Evolutionary conservation across 2,888 invertebrate species (phyloP).

Genomic region (Agrotis ipsilon): DNA sequence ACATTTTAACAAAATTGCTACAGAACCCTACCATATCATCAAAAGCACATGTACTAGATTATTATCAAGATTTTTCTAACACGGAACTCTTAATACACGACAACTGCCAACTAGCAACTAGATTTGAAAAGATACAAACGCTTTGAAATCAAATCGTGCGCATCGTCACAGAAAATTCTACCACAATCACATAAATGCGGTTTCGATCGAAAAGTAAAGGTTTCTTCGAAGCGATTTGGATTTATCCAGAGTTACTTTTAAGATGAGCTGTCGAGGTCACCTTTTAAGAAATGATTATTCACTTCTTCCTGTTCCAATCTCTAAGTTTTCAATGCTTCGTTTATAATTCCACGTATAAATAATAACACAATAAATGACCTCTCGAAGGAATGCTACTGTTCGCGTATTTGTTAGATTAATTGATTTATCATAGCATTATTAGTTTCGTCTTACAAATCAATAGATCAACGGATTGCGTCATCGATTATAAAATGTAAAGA

Average conservation of each 20-base stretch:
- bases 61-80: slow-evolving; percentile 5
- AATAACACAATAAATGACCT: slow-evolving; percentile 84
- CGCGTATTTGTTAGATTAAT: slow-evolving; percentile 75
- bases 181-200: slow-evolving; percentile 32
- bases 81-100: slow-evolving; percentile 41
- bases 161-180: slow-evolving; percentile 29
- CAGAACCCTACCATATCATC: slow-evolving; percentile 11
- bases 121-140: slow-evolving; percentile 20
- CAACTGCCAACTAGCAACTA: slow-evolving; percentile 10
- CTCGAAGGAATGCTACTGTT: slow-evolving; percentile 72
- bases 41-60: neutral
- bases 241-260: slow-evolving; percentile 63
- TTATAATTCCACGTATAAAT: slow-evolving; percentile 72
- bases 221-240: slow-evolving; percentile 68
- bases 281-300: slow-evolving; percentile 67
- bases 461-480: slow-evolving; percentile 55
- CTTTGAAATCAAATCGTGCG: slow-evolving; percentile 55
- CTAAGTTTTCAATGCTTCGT: slow-evolving; percentile 73
- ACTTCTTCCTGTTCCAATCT: slow-evolving; percentile 66
- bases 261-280: slow-evolving; percentile 70
- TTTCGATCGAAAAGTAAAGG: slow-evolving; percentile 63
- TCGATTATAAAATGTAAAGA: slow-evolving; percentile 43
- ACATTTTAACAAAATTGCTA: neutral
- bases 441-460: slow-evolving; percentile 59
- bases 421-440: slow-evolving; percentile 71